Conservation (phyloP, 2,888 invertebrate species). For the Lycocerus yunnanus region DNA sequence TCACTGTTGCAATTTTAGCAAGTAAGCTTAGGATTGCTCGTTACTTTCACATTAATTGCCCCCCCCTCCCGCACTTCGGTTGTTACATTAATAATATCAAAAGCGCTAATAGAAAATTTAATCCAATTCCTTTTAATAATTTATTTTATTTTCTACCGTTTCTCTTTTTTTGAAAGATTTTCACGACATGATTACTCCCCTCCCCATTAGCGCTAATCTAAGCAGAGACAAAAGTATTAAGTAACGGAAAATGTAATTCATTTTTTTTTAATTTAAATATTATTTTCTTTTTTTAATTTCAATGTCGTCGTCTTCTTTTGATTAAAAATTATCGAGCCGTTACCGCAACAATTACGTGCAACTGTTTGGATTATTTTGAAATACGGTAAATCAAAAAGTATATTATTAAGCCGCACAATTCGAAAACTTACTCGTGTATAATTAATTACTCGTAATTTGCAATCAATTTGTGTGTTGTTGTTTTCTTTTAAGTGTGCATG, state of each 20-base stretch:
- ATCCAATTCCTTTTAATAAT: no score
- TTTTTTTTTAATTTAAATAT: background rate
- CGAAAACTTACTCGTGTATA: background rate
- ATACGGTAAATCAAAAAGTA: background rate
- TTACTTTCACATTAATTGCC: no score
- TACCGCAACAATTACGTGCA: background rate
- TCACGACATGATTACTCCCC: no score
- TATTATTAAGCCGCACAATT: background rate
- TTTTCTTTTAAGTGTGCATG: background rate
- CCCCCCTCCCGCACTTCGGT: no score
- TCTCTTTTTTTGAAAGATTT: no score
- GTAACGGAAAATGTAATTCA: background rate
- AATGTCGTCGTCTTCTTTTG: background rate
- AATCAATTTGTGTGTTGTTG: background rate
- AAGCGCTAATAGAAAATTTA: no score
- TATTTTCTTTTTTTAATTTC: background rate
- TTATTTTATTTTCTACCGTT: no score
- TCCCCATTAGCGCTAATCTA: no score
- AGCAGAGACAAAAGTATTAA: background rate
- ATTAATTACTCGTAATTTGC: background rate
- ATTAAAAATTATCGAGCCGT: background rate
- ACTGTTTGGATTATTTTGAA: background rate
- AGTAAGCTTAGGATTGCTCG: no score
- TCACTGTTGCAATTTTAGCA: no score
- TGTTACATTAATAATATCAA: no score